A percentile compares a stretch with the other conserved stretches of the same genome.
Evolutionary conservation across 1,140 invertebrate species (phyloP).

Genomic region (Idris sp.): DNA sequence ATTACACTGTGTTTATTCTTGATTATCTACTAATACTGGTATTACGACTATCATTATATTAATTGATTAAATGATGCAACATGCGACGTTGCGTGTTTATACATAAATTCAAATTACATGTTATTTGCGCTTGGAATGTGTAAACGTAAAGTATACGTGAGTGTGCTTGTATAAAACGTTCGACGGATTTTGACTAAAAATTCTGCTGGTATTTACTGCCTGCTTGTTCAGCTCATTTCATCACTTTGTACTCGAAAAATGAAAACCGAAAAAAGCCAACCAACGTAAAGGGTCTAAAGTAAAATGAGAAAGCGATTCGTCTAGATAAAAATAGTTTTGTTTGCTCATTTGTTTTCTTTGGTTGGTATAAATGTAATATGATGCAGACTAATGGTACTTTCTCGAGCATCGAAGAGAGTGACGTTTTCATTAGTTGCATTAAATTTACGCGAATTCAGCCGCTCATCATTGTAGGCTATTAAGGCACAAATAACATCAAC

Average conservation of each 20-base stretch:
- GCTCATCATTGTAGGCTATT: constrained; percentile 24
- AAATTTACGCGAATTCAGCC: too few relatives aligned
- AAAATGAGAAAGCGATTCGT: constrained; percentile 21
- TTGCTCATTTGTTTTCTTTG: too few relatives aligned
- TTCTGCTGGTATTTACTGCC: constrained; percentile 31
- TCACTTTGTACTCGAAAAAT: constrained; percentile 34
- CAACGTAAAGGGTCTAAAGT: constrained; percentile 21
- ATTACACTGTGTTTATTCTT: constrained; percentile 19
- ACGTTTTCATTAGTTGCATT: too few relatives aligned
- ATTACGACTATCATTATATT: constrained; percentile 31
- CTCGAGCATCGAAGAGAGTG: too few relatives aligned
- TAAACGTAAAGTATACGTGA: constrained; percentile 19
- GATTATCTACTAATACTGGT: constrained; percentile 28
- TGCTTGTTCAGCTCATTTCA: constrained; percentile 20
- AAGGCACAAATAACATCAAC: constrained; percentile 15
- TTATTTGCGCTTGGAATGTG: constrained; percentile 26
- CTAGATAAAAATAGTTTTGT: constrained; percentile 23
- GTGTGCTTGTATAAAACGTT: constrained; percentile 1
- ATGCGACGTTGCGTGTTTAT: constrained; percentile 14
- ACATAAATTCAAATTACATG: constrained; percentile 41
- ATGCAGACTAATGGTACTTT: too few relatives aligned
- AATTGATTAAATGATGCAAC: constrained; percentile 35
- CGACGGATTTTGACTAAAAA: constrained; percentile 34
- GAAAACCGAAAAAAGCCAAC: constrained; percentile 9
- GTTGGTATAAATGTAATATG: too few relatives aligned